These are phyloP conservation scores for Strigops habroptila DNA, from an alignment of 2,113 vertebrate genomes.

Conservation along the genomic window DNA sequence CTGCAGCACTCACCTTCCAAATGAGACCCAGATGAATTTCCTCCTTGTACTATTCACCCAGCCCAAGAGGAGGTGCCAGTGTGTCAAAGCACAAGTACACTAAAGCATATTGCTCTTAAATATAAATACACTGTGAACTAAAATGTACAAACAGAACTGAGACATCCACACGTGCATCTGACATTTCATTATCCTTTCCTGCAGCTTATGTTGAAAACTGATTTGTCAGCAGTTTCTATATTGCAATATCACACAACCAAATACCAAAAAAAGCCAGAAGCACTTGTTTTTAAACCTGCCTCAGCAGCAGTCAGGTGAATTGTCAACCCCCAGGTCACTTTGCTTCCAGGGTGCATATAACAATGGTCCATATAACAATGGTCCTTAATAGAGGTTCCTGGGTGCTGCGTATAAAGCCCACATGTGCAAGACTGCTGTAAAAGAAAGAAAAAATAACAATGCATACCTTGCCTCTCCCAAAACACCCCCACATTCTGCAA, in stretches of 20 bases:
- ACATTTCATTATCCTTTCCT: neutral
- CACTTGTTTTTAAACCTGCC: neutral
- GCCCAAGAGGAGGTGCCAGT: neutral
- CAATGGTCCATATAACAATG: neutral
- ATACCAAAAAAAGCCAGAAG: neutral
- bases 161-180: fast-evolving
- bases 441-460: neutral
- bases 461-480: neutral
- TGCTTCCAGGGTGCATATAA: neutral
- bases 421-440: neutral
- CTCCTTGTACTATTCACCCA: neutral
- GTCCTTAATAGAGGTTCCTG: neutral
- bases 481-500: neutral
- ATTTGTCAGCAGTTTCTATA: neutral
- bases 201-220: fast-evolving
- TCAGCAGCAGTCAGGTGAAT: neutral
- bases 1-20: neutral
- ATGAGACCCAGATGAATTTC: neutral
- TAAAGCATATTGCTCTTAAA: neutral
- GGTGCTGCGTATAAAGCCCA: neutral
- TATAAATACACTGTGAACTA: neutral
- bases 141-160: neutral
- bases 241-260: neutral
- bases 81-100: neutral
- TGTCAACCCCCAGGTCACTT: neutral